phyloP scores from a whole-genome alignment of 2,888 invertebrate species.

The Sylvicola cinctus region DNA sequence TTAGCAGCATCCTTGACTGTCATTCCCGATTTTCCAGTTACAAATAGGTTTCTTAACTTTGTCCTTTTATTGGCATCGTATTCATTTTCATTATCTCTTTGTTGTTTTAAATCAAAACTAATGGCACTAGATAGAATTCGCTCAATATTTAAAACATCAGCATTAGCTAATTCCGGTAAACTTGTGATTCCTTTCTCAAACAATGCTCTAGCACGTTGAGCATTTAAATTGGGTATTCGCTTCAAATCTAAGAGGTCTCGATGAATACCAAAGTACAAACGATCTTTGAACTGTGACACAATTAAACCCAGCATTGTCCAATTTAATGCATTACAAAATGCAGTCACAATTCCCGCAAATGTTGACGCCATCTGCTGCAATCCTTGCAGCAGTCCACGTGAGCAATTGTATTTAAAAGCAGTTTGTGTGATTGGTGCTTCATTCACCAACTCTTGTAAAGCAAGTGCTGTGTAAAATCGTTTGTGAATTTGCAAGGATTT shows the following conservation, averaged over 20 bases:
- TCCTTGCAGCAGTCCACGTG: slow-evolving; percentile 78
- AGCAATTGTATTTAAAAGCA: slow-evolving; percentile 65
- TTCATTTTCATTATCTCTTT: slow-evolving; percentile 45
- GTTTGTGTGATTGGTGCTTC: slow-evolving; percentile 67
- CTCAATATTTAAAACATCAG: slow-evolving; percentile 47
- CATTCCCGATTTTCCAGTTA: slow-evolving; percentile 54
- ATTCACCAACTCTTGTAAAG: slow-evolving; percentile 79
- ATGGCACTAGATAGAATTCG: slow-evolving; percentile 52
- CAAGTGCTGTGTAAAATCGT: slow-evolving; percentile 76
- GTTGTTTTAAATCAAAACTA: slow-evolving; percentile 71
- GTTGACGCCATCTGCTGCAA: slow-evolving; percentile 88
- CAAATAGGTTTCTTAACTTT: slow-evolving; percentile 49
- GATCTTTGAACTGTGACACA: slow-evolving; percentile 80
- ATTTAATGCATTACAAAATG: slow-evolving; percentile 82
- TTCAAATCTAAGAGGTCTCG: slow-evolving; percentile 82
- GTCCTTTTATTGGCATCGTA: slow-evolving; percentile 42
- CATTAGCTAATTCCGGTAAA: slow-evolving; percentile 56
- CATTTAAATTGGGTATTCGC: slow-evolving; percentile 63
- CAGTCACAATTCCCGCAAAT: slow-evolving; percentile 93
- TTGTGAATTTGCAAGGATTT: slow-evolving; percentile 40
- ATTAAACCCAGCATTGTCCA: slow-evolving; percentile 83
- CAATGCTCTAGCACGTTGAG: slow-evolving; percentile 62
- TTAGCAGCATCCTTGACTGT: slow-evolving; percentile 65
- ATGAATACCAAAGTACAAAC: slow-evolving; percentile 85
- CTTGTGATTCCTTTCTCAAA: slow-evolving; percentile 62